Base-by-base conservation (phyloP, 2,888 invertebrate genomes). In the Sinopyrophorus schimmeli region DNA sequence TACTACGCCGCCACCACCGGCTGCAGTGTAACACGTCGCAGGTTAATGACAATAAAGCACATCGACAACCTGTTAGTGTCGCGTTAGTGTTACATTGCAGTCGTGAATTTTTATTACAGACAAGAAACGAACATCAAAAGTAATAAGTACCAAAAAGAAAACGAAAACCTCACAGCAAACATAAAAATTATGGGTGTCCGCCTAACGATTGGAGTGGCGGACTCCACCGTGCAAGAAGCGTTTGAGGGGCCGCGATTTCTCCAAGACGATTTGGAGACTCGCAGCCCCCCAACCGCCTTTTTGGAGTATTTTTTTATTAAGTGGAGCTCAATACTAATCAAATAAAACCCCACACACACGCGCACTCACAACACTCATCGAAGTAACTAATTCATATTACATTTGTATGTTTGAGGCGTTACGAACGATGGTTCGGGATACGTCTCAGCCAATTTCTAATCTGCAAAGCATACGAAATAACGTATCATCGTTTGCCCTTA, bases 61-160 rank as follows among this genome's bases (percentile, higher is more conserved):
- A 73, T 72, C 71, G 73, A 73, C 66, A 67, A 68, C 60, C 54
- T 59, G 73, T 73, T 73, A 73, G 72, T 72, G 71, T 68, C 71
- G 70, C 71, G 69, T 72, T 72, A 73, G 70, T 73, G 73, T 74
- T 73, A 73, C 72, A 73, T 68, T 73, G 74, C 74, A 73, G 72
- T 72, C 69, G 72, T 72, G 69, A 71, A 72, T n/a, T n/a, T n/a
- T n/a, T n/a, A n/a, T 72, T 70, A 72, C 65, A 67, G 61, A 63
- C 52, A 61, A 69, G 64, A 65, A 71, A 70, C 68, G 69, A 70
- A 72, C 71, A 72, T 69, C 68, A 71, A 71, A n/a, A 71, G 65
- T 70, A 68, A 65, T 71, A 71, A 71, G 71, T 71, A 69, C 70
- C 71, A 71, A 70, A n/a, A 72, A 64, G 67, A 67, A 69, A 61